phyloP scores from a whole-genome alignment of 2,797 vertebrate species.

The Sebastes ruberrimus region DNA sequence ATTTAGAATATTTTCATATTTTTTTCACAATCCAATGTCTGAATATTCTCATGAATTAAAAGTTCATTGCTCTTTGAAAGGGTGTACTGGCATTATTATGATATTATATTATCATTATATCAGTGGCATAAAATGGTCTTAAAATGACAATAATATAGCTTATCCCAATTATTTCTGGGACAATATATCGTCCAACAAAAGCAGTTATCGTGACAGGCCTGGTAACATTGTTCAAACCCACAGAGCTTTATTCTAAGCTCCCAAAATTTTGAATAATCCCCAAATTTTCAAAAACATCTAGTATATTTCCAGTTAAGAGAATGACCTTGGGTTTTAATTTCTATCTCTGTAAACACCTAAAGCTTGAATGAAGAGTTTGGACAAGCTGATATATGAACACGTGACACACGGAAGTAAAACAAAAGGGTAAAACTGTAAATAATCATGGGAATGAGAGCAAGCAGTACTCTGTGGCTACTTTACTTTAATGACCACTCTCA shows the following conservation, averaged over 20 bases:
- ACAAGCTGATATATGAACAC: not conserved
- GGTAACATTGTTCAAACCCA: not conserved
- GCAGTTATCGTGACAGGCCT: too few species aligned
- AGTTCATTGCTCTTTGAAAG: not conserved
- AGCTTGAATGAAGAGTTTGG: not conserved
- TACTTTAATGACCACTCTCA: slow-evolving; percentile 9
- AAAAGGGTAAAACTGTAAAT: not conserved
- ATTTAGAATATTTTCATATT: not conserved
- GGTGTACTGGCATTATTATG: too few species aligned
- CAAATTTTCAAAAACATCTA: not conserved
- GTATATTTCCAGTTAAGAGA: not conserved
- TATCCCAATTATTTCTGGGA: too few species aligned
- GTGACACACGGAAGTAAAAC: not conserved
- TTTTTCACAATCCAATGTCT: not conserved
- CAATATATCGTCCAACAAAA: too few species aligned
- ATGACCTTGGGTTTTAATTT: not conserved
- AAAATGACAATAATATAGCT: too few species aligned
- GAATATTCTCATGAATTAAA: not conserved
- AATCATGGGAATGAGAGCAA: not conserved
- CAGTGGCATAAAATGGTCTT: not conserved
- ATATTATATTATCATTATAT: not conserved
- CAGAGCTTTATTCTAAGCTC: not conserved
- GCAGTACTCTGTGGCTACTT: not conserved
- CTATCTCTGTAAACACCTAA: not conserved
- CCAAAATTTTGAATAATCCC: not conserved